Conservation (phyloP, 1,140 invertebrate species). For the Bombus superbus region DNA sequence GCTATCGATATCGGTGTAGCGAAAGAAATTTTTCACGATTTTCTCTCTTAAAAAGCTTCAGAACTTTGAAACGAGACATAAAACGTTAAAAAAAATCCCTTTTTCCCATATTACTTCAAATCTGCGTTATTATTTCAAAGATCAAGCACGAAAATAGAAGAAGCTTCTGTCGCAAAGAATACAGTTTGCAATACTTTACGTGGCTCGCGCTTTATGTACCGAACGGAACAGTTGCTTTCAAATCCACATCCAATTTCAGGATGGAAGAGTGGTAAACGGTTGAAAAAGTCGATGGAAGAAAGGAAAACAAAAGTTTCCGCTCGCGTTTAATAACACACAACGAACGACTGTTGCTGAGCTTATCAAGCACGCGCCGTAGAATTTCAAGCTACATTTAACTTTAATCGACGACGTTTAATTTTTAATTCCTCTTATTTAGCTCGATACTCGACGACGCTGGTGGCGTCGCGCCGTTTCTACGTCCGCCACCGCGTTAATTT, state of each 20-base stretch:
- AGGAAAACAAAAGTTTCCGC: constrained; percentile 7
- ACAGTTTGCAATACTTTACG: background rate
- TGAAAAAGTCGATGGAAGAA: background rate
- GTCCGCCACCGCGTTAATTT: background rate
- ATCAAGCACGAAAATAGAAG: background rate
- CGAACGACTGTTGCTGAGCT: background rate
- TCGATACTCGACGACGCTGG: background rate
- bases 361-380: background rate
- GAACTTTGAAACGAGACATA: background rate
- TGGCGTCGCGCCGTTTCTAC: background rate
- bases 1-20: background rate
- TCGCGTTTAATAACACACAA: constrained; percentile 8
- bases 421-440: background rate
- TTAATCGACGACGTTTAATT: background rate
- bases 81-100: background rate
- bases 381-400: constrained; percentile 33
- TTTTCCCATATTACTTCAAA: background rate
- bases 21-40: background rate
- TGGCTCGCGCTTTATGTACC: background rate
- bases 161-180: background rate
- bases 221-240: background rate
- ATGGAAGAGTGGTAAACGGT: background rate
- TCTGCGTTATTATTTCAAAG: constrained; percentile 2
- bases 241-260: background rate
- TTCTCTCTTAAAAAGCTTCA: background rate